phyloP scores from a whole-genome alignment of 2,113 vertebrate genomes.

The Podarcis cretensis region DNA sequence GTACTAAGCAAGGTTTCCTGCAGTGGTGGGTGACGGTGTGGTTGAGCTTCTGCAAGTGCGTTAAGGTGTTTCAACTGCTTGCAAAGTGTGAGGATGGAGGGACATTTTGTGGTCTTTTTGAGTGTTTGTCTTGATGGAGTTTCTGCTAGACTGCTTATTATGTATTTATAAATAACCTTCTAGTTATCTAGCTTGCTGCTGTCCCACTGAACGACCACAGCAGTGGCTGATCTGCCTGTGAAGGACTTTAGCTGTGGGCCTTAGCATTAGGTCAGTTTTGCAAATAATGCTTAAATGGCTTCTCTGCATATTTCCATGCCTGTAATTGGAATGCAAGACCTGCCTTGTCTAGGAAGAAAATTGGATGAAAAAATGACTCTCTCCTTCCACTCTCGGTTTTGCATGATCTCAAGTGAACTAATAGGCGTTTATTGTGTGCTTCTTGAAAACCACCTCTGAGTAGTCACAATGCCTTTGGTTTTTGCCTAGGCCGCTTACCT shows the following conservation, averaged over 20 bases:
- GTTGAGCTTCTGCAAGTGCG: not conserved
- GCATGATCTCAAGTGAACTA: not conserved
- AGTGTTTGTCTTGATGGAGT: too few species aligned
- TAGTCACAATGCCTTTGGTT: not conserved
- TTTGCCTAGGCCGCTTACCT: conserved; percentile 90
- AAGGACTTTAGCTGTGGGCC: not conserved
- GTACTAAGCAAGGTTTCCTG: not conserved
- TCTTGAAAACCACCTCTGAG: too few species aligned
- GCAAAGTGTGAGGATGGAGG: not conserved
- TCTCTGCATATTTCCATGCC: not conserved
- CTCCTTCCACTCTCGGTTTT: not conserved
- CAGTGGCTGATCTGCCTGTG: not conserved
- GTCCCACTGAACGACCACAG: not conserved
- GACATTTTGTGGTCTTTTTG: not conserved
- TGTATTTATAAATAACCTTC: too few species aligned
- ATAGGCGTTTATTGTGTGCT: not conserved
- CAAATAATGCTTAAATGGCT: not conserved
- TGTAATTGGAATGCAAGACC: not conserved
- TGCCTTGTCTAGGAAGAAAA: not conserved
- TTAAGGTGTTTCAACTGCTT: not conserved
- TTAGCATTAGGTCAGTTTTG: not conserved
- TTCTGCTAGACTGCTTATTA: not conserved
- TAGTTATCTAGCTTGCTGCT: too few species aligned
- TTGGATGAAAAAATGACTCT: not conserved
- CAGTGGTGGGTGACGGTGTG: not conserved